Base-by-base conservation (phyloP, 1,140 invertebrate genomes). In the Caerostris darwini region DNA sequence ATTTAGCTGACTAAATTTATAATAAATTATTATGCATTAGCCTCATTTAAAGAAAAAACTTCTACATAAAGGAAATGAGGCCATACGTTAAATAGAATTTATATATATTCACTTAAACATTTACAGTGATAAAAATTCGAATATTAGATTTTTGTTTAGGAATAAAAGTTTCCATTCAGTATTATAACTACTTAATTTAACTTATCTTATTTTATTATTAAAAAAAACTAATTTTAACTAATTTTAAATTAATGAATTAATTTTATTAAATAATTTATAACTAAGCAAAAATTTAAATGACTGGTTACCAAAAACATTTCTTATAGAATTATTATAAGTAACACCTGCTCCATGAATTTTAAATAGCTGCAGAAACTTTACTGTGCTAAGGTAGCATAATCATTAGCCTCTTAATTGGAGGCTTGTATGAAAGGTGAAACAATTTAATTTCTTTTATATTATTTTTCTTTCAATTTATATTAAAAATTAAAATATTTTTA, bases 261-360 rank as follows among this genome's bases (percentile, higher is more conserved):
- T 88, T 86, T 95, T 95, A 34, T 95, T 93, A 7, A 91, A 10
- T 50, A 92, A 58, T 53, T 85, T 97, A 97, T 96, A 97, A 97
- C 96, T 97, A 95, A 96, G 96, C 97, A 97, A 97, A 96, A 96
- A 93, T 95, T 96, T 96, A 96, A 96, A 97, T 96, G 97, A 96
- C 96, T 97, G 97, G 97, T 97, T 97, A 97, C 95, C 96, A 97
- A 97, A 97, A 97, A 97, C 97, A 97, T 96, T 96, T 96, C 97
- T 97, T 96, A 96, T 96, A 96, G 95, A 94, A 96, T 96, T 96
- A 96, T 97, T 96, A 96, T 96, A 97, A 96, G 96, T 97, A 96
- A 95, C 96, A 96, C 96, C 97, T 97, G 97, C 97, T 96, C 97
- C 96, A 96, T 97, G 97, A 96, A 95, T 95, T 95, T 97, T 97